phyloP scores from a whole-genome alignment of 1,140 invertebrate genomes.

The Thaumatotibia leucotreta region DNA sequence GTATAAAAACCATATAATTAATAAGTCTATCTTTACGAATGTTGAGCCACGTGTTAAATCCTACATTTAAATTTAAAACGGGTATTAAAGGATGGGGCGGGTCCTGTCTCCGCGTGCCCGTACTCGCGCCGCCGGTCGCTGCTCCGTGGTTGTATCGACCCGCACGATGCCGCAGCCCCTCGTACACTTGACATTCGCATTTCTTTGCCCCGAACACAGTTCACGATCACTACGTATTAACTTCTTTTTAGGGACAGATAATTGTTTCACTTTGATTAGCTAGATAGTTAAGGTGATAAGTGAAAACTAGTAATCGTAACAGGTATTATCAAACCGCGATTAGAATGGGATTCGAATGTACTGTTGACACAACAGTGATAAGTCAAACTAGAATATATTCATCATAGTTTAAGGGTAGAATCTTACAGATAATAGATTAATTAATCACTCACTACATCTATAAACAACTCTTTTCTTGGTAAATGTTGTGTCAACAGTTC shows the following conservation, averaged over 20 bases:
- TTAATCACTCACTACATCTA: too few species aligned
- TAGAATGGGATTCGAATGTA: too few species aligned
- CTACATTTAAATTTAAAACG: neutral
- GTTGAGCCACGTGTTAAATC: neutral
- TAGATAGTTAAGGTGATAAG: too few species aligned
- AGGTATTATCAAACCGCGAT: too few species aligned
- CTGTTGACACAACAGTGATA: too few species aligned
- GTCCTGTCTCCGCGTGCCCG: neutral
- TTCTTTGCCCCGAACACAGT: slow-evolving; percentile 31
- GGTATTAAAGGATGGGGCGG: neutral
- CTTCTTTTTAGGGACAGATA: neutral
- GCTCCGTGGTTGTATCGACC: slow-evolving; percentile 25
- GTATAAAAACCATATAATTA: neutral
- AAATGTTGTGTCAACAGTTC: too few species aligned
- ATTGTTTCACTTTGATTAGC: neutral
- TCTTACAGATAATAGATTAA: too few species aligned
- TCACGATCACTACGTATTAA: slow-evolving; percentile 22
- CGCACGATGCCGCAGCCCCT: slow-evolving; percentile 24
- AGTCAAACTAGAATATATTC: too few species aligned
- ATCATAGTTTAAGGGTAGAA: too few species aligned
- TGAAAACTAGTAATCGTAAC: too few species aligned
- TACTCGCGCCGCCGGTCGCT: slow-evolving; percentile 17
- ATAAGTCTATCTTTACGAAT: neutral
- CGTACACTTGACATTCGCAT: slow-evolving; percentile 60
- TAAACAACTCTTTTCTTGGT: too few species aligned